These are phyloP conservation scores for Lethocerus indicus DNA, from an alignment of 1,140 invertebrate species.

Conservation along the genomic window DNA sequence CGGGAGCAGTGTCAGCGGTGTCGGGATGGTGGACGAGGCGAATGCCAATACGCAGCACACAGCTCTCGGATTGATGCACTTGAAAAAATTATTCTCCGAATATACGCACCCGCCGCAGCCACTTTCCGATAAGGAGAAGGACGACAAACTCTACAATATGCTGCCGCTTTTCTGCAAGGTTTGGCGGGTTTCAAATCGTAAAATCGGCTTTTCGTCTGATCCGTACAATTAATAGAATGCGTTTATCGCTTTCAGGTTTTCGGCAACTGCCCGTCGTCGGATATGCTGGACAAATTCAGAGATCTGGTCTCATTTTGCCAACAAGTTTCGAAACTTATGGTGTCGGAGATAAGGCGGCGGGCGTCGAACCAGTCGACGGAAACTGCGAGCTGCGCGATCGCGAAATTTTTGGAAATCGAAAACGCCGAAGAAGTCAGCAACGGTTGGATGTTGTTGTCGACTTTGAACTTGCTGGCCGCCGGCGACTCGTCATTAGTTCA, in stretches of 20 bases:
- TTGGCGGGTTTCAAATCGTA: conserved; percentile 13
- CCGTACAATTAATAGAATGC: neutral
- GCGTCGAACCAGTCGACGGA: conserved; percentile 93
- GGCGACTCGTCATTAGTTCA: conserved; percentile 61
- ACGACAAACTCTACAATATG: conserved; percentile 95
- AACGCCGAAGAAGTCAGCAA: conserved; percentile 83
- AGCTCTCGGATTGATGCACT: conserved; percentile 81
- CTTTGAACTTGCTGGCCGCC: conserved; percentile 76
- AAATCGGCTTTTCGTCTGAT: neutral
- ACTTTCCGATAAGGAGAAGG: conserved; percentile 63
- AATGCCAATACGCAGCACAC: conserved; percentile 49
- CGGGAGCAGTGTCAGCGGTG: conserved; percentile 33
- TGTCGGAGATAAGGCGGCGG: conserved; percentile 79
- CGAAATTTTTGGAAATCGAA: conserved; percentile 87
- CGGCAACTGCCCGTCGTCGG: conserved; percentile 68
- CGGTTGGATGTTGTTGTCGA: conserved; percentile 89
- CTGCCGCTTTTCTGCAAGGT: conserved; percentile 96
- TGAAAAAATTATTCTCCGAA: conserved; percentile 90
- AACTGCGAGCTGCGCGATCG: conserved; percentile 87
- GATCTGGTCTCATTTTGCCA: conserved; percentile 85
- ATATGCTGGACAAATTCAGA: conserved; percentile 91
- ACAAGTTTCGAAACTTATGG: conserved; percentile 88
- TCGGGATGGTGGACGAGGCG: conserved; percentile 29
- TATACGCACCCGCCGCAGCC: conserved; percentile 73
- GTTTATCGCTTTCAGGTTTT: conserved; percentile 51